Evolutionary conservation across 2,113 vertebrate species (phyloP).

Genomic region (Centropristis striata): DNA sequence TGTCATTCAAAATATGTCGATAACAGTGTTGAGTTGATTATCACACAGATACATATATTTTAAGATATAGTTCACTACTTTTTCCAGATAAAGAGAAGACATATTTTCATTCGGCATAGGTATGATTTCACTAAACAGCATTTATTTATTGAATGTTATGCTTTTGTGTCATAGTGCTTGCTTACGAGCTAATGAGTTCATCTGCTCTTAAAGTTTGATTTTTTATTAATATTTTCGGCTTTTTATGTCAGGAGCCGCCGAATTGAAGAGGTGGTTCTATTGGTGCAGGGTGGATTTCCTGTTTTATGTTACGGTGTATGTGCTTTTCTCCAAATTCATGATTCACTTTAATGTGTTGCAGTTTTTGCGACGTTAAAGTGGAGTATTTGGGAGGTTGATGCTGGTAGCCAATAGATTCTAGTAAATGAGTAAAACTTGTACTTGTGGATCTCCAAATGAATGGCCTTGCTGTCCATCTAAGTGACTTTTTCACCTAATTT

Average conservation of each 20-base stretch:
- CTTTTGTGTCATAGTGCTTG: neutral
- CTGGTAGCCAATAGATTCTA: neutral
- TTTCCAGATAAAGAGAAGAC: neutral
- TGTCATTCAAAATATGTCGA: neutral
- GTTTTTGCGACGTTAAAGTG: neutral
- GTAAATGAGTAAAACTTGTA: neutral
- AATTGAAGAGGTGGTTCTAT: neutral
- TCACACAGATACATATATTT: neutral
- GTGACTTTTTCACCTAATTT: neutral
- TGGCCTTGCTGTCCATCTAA: neutral
- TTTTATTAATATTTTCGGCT: no score
- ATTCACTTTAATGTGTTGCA: neutral
- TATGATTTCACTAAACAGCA: neutral
- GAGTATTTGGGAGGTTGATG: neutral
- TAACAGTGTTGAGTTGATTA: neutral
- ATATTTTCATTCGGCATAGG: neutral
- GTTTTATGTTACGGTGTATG: neutral
- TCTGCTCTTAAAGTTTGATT: neutral
- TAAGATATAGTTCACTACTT: fast-evolving
- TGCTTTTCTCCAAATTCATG: neutral
- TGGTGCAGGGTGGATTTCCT: neutral
- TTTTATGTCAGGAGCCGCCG: neutral
- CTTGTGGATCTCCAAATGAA: neutral
- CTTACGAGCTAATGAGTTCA: neutral
- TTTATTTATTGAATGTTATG: neutral